Evolutionary conservation across 1,140 invertebrate species (phyloP), one percentile per base, ranked within the genome.

Genomic region (Helicoverpa armigera): DNA sequence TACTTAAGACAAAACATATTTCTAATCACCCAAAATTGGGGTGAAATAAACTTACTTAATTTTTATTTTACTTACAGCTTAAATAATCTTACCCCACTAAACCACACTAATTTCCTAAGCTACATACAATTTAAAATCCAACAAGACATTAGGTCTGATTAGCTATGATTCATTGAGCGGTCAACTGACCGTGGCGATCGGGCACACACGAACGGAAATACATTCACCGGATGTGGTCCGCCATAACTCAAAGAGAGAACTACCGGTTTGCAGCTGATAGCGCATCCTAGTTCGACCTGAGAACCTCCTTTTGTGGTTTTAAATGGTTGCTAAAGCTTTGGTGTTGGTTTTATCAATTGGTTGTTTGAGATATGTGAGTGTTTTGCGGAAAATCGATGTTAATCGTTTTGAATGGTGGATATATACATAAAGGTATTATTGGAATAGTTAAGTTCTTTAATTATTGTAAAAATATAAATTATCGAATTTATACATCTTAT

Each of bases 181-280:
- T 92, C 91, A 92, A 86, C 90, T 86, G 86, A 86, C 85, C 89
- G 85, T 77, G 81, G 80, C 79, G 82, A 82, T 83, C 82, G 85
- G 83, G 83, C 23, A 77, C 70, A 80, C 83, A 86, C 83, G 88
- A 82, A 74, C 88, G 92, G 91, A 92, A 90, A 91, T 90, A 92
- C 89, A 92, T 86, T 85, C 86, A 81, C 86, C 89, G 92, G 91
- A 94, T 88, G 89, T 86, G 88, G 88, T 86, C 82, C 82, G 88
- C 87, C 90, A 92, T 94, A 92, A 93, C 86, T 94, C 91, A 94
- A 92, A 92, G 89, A 89, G 89, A 87, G 83, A 83, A 82, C 84
- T 72, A 92, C 91, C 92, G 86, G 75, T 9, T 77, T 65, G 75
- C 86, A 82, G 79, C 83, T 88, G 90, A 91, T 92, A 91, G 84